These are phyloP conservation scores for Tricholauxania praeusta DNA, from an alignment of 2,888 invertebrate genomes.

Conservation along the genomic window DNA sequence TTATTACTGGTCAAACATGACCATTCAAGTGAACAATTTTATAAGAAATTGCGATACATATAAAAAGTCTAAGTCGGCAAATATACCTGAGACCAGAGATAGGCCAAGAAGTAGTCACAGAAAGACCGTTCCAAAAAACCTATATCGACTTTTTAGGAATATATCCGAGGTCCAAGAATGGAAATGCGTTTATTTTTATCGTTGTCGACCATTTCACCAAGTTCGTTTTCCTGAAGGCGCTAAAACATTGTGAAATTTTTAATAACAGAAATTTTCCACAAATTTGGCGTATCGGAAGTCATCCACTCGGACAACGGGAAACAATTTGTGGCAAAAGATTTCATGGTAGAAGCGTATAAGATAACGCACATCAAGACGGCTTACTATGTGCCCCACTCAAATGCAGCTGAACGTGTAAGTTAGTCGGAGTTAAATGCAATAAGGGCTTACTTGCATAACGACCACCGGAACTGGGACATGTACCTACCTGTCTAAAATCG, in stretches of 20 bases:
- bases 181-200: constrained; percentile 31
- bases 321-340: constrained; percentile 46
- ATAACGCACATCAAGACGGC: constrained; percentile 44
- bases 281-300: constrained; percentile 49
- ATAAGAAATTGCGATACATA: background rate
- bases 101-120: background rate
- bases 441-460: constrained; percentile 36
- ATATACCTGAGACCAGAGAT: background rate
- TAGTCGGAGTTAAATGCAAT: constrained; percentile 54
- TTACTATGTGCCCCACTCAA: constrained; percentile 56
- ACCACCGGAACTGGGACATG: constrained; percentile 43
- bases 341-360: constrained; percentile 39
- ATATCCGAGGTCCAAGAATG: constrained; percentile 37
- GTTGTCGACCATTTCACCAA: constrained; percentile 43
- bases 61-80: constrained; percentile 17
- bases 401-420: too few species aligned
- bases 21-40: background rate
- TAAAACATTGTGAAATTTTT: constrained; percentile 41
- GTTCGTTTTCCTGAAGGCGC: constrained; percentile 38
- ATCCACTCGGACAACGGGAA: constrained; percentile 51
- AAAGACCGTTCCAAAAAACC: constrained; percentile 37
- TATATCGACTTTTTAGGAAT: constrained; percentile 34
- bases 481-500: constrained; percentile 36
- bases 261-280: constrained; percentile 45
- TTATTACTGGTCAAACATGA: constrained; percentile 20